Conservation (phyloP, 2,113 vertebrate species). For the Pygoscelis antarcticus region DNA sequence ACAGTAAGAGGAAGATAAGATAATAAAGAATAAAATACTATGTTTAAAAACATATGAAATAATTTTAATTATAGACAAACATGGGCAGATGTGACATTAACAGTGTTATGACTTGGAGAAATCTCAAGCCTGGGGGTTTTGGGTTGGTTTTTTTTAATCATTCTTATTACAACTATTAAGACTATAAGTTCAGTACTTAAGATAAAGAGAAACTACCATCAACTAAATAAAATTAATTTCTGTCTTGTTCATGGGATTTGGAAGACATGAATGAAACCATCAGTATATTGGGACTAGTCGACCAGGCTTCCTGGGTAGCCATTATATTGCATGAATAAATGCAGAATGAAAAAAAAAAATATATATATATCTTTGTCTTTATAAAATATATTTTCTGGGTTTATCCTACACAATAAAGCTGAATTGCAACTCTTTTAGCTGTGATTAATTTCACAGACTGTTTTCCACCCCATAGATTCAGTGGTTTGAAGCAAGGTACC, state of each 20-base stretch:
- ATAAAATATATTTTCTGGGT: not conserved
- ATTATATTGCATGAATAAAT: not conserved
- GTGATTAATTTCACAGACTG: not conserved
- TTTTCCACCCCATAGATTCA: not conserved
- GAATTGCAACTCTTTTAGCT: not conserved
- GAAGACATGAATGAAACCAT: not conserved
- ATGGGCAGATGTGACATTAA: not conserved
- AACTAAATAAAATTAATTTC: not conserved
- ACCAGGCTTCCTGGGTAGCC: not conserved
- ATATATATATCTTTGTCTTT: not conserved
- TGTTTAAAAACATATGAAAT: not conserved
- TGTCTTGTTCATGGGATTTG: not conserved
- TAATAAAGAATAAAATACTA: not conserved
- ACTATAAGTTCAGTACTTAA: not conserved
- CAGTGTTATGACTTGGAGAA: not conserved
- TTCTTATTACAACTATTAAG: not conserved
- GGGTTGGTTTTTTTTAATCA: not conserved
- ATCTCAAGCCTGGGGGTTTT: not conserved
- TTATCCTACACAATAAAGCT: not conserved
- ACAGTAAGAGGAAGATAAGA: not conserved
- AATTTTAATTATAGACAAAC: not conserved
- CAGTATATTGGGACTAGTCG: not conserved
- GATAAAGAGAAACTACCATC: not conserved
- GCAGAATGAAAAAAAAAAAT: not conserved
- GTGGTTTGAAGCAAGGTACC: not conserved